A percentile compares a stretch with the other conserved stretches of the same genome.
phyloP scores from a whole-genome alignment of 1,140 invertebrate genomes.

The Pseudomyrmex dendroicus region DNA sequence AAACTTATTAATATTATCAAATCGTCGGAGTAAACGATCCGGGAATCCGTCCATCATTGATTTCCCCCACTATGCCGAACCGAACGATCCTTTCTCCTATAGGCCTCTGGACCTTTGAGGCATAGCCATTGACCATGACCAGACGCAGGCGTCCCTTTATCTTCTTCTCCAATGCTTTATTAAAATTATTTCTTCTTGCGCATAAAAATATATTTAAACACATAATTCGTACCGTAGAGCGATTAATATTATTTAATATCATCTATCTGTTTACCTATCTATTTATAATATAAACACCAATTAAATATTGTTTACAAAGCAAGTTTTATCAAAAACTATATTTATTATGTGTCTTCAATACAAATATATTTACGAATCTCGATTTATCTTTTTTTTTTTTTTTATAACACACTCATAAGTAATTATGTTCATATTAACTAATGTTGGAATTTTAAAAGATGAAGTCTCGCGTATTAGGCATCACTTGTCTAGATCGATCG shows the following conservation, averaged over 20 bases:
- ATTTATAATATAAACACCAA: too few species aligned
- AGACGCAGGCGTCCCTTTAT: slow-evolving; percentile 47
- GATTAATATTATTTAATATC: slow-evolving; percentile 49
- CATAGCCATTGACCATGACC: slow-evolving; percentile 60
- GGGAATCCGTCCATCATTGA: slow-evolving; percentile 81
- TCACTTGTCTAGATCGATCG: slow-evolving; percentile 58
- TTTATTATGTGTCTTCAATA: too few species aligned
- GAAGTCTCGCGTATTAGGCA: background rate
- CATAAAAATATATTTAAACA: slow-evolving; percentile 43
- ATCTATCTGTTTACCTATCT: background rate
- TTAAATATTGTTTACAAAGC: background rate
- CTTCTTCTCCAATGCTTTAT: slow-evolving; percentile 21
- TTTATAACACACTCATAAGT: background rate
- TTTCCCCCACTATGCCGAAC: slow-evolving; percentile 65
- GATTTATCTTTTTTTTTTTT: too few species aligned
- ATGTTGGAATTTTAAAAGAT: background rate
- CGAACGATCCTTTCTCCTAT: slow-evolving; percentile 70
- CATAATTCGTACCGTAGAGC: background rate
- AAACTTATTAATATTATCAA: slow-evolving; percentile 74
- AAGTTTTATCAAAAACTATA: too few species aligned
- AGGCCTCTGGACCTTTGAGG: slow-evolving; percentile 42
- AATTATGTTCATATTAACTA: slow-evolving; percentile 11
- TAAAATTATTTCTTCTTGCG: slow-evolving; percentile 21
- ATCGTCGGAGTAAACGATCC: slow-evolving; percentile 71
- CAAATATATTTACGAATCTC: too few species aligned